Evolutionary conservation across 2,888 invertebrate genomes (phyloP).

Genomic region (Perizoma flavofasciatum): DNA sequence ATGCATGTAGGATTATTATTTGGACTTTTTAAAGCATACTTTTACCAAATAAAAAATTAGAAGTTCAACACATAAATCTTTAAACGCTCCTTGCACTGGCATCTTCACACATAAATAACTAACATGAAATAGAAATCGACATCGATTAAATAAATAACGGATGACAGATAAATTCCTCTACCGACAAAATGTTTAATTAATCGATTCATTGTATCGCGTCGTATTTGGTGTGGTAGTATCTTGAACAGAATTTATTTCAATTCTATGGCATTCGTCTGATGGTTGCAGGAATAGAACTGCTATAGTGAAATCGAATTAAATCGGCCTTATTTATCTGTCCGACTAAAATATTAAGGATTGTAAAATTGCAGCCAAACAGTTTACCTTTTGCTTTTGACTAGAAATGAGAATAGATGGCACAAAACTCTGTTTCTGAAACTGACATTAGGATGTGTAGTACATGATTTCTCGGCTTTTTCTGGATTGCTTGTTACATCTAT

Average conservation of each 20-base stretch:
- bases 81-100: conserved; percentile 16
- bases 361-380: no score
- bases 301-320: no score
- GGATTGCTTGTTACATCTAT: no score
- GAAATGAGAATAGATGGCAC: no score
- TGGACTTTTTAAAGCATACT: neutral
- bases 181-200: conserved; percentile 43
- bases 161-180: conserved; percentile 30
- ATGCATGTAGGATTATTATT: no score
- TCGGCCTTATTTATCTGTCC: no score
- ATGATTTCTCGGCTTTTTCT: no score
- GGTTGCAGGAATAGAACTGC: conserved; percentile 6
- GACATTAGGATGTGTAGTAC: no score
- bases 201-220: conserved; percentile 39
- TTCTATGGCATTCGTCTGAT: conserved; percentile 25
- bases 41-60: conserved; percentile 9
- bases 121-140: conserved; percentile 31
- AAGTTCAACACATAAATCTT: conserved; percentile 22
- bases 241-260: conserved; percentile 35
- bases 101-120: conserved; percentile 34
- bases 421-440: no score
- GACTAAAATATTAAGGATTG: no score
- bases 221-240: conserved; percentile 35
- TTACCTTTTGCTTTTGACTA: no score
- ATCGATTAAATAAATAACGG: conserved; percentile 30